Percentiles rank a stretch among this genome's conserved stretches.
Evolutionary conservation across 2,113 vertebrate genomes (phyloP).

Genomic region (Anser cygnoides): DNA sequence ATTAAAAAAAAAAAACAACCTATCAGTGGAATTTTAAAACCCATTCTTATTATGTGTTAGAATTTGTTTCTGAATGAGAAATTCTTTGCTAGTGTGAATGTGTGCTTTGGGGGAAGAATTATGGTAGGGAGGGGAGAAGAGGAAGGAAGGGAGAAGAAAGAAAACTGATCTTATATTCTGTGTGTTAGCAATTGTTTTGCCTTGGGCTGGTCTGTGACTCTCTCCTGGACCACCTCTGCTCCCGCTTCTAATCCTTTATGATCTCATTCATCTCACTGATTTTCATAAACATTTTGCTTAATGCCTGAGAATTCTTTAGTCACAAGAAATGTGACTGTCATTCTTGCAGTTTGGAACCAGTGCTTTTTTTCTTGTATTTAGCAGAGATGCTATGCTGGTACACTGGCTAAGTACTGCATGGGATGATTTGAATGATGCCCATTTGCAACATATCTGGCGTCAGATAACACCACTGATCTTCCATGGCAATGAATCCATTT

Average conservation of each 20-base stretch:
- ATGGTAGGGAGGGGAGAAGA: not conserved
- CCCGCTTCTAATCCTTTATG: not conserved
- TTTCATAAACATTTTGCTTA: not conserved
- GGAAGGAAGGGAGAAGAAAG: not conserved
- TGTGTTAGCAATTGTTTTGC: not conserved
- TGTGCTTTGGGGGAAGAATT: not conserved
- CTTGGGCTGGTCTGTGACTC: not conserved
- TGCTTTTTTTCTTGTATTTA: not conserved
- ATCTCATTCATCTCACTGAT: not conserved
- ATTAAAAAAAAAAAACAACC: not conserved
- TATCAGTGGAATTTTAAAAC: constrained; percentile 6
- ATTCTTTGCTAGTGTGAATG: not conserved
- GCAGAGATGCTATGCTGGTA: not conserved
- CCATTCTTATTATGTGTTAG: not conserved
- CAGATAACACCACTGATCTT: not conserved
- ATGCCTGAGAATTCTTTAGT: not conserved
- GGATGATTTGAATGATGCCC: not conserved
- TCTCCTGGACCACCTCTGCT: not conserved
- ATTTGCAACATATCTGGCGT: not conserved
- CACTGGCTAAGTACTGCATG: not conserved
- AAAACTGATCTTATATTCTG: not conserved
- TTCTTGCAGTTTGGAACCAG: not conserved
- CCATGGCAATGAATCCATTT: not conserved
- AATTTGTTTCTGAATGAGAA: not conserved
- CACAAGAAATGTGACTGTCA: not conserved